Evolutionary conservation across 2,797 vertebrate species (phyloP), one percentile per base, ranked within the genome.

Genomic region (Emydoidea blandingii): DNA sequence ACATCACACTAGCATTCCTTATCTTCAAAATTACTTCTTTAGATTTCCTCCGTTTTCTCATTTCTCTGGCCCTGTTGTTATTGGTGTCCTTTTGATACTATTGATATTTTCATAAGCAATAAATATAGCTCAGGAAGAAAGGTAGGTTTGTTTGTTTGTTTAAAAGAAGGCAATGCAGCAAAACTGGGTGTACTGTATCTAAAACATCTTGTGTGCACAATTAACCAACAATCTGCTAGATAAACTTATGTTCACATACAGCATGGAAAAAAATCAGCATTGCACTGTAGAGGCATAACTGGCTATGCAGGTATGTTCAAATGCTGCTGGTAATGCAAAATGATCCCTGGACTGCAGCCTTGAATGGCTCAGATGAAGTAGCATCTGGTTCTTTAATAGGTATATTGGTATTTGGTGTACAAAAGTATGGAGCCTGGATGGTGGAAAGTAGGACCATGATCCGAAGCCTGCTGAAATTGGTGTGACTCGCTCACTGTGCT

Each of bases 1-100:
- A 86, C 76, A 92, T 94, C 92, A 86, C 87, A 88, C 65, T 84
- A 95, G 83, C 88, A 62, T 93, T 93, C 92, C 95, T 96, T 96
- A 88, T 92, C 89, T 93, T 96, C 83, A 78, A 85, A 96, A 96
- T 81, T 86, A 54, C 96, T 94, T 19, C 83, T 95, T 23, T 54
- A 85, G 82, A 97, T 74, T 90, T 86, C n/a, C 91, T 86, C 76
- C 94, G 44, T 59, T 93, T 83, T 89, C 65, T 90, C 86, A 91
- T 94, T 68, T 88, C 87, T 93, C 88, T 74, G 86, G 54, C n/a
- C 31, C 86, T 49, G 83, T 25, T 53, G 53, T 89, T 81, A 50
- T 15, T 54, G 86, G 34, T 76, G 81, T 86, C 74, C 94, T 91
- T 88, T 90, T 93, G 92, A 93, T 79, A 54, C 19, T 34, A 8